Percentiles rank a stretch among this genome's conserved stretches.
Evolutionary conservation across 2,888 invertebrate genomes (phyloP).

Genomic region (Platycheirus albimanus): DNA sequence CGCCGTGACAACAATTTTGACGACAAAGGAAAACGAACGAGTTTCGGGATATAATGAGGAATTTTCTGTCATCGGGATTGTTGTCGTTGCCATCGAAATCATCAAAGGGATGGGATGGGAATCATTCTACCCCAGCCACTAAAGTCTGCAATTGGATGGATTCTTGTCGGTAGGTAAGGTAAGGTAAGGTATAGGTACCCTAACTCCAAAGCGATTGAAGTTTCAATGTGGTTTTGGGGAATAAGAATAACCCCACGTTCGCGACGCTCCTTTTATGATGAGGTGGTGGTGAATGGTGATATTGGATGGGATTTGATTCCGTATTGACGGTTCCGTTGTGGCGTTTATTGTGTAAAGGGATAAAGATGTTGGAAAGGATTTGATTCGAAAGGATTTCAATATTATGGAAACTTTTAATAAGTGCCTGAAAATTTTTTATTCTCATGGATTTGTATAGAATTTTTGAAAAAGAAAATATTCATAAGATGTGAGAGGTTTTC

Average conservation of each 20-base stretch:
- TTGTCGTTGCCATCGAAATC: conserved; percentile 22
- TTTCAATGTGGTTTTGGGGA: conserved; percentile 42
- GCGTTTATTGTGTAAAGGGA: conserved; percentile 60
- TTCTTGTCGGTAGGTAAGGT: conserved; percentile 19
- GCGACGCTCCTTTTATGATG: conserved; percentile 35
- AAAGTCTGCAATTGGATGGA: conserved; percentile 41
- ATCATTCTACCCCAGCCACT: conserved; percentile 9
- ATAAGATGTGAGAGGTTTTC: neutral
- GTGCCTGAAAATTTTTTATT: conserved; percentile 41
- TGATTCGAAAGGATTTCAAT: conserved; percentile 61
- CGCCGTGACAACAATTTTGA: conserved; percentile 65
- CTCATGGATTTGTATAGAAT: conserved; percentile 4
- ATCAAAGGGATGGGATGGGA: neutral
- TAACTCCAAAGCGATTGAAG: conserved; percentile 10
- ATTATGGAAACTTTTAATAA: conserved; percentile 65
- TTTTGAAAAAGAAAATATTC: conserved; percentile 4
- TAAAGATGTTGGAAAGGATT: conserved; percentile 48
- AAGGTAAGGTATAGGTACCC: neutral
- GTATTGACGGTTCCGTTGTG: conserved; percentile 40
- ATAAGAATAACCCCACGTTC: neutral
- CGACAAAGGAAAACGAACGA: conserved; percentile 29
- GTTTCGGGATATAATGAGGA: conserved; percentile 52
- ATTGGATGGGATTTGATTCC: conserved; percentile 59
- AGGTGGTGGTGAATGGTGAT: conserved; percentile 42
- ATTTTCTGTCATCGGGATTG: conserved; percentile 52